Evolutionary conservation across 1,140 invertebrate species (phyloP).

Genomic region (Anoplolepis gracilipes): DNA sequence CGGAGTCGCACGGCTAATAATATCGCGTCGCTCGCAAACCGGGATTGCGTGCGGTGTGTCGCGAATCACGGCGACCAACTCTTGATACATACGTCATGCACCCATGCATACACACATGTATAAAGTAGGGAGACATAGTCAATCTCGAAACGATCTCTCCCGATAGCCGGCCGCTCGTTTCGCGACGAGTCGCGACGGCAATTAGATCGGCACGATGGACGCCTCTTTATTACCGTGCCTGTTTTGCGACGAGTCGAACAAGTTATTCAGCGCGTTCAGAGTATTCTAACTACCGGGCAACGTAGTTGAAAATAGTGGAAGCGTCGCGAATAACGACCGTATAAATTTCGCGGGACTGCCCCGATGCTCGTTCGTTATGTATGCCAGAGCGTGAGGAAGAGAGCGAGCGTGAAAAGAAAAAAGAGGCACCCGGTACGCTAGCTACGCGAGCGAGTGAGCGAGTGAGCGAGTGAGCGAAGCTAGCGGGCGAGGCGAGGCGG

Average conservation of each 20-base stretch:
- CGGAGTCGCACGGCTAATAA: background rate
- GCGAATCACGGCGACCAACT: background rate
- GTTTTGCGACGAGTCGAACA: constrained; percentile 73
- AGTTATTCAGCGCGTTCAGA: constrained; percentile 67
- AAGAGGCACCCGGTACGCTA: constrained; percentile 24
- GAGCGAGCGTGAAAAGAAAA: constrained; percentile 37
- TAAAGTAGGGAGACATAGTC: background rate
- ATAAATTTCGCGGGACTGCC: constrained; percentile 74
- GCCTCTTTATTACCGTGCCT: constrained; percentile 68
- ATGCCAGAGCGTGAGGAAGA: constrained; percentile 66
- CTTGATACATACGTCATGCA: background rate
- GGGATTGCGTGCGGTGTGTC: background rate
- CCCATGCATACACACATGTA: background rate
- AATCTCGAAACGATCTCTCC: constrained; percentile 16
- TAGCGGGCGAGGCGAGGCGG: background rate
- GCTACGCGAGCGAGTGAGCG: constrained; percentile 21
- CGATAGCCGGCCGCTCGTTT: constrained; percentile 26
- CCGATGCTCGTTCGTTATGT: constrained; percentile 71
- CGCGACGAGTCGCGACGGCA: constrained; percentile 20
- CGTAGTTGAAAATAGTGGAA: constrained; percentile 70
- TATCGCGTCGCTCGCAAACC: background rate
- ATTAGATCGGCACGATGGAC: constrained; percentile 44
- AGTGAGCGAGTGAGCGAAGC: background rate
- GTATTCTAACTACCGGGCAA: constrained; percentile 44
- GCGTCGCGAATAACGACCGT: constrained; percentile 70